Evolutionary conservation across 2,113 vertebrate genomes (phyloP), one percentile per base, ranked within the genome.

Genomic region (Motacilla tschutschensis): DNA sequence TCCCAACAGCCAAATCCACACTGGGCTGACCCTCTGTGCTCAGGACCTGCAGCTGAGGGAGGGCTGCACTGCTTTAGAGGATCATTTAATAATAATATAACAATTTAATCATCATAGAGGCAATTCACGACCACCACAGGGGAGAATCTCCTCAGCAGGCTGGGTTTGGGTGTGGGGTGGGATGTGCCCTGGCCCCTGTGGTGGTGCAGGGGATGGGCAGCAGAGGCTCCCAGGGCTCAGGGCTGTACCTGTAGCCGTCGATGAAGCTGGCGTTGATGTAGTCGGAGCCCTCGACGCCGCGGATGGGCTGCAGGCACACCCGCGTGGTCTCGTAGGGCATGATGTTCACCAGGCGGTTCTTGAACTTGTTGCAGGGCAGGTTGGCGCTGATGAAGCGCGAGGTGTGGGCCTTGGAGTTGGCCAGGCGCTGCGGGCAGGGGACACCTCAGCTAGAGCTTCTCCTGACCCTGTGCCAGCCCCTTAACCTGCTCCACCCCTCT

Each of bases 311-410:
- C 57, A 99, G 98, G 89, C 99, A 99, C 88, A 99, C 99, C 3
- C 99, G 98, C 0, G 99, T 99, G 87, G 97, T 99, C 97, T 99
- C 99, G 2, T 99, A 99, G 7, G 99, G 99, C 99, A 99, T 99
- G 97, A 99, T 99, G 97, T 99, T 99, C 26, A 99, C 99, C 77
- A 99, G 97, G 85, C 99, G 98, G 90, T 99, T 99, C 97, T 99
- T 99, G 96, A 99, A 99, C 90, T 99, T 99, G 98, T 99, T 99
- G 95, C 99, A 99, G 19, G 99, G 99, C 76, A 99, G 98, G 94
- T 99, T 99, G 98, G 99, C 99, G 63, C 98, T 99, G 97, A 99
- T 98, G 96, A 99, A 99, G 83, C 99, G 97, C 15, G 99, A 99
- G 1, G 99, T 99, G 97, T 99, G 99, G 80, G 99, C 99, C 95